Evolutionary conservation across 2,113 vertebrate genomes (phyloP).

Genomic region (Delphinapterus leucas): DNA sequence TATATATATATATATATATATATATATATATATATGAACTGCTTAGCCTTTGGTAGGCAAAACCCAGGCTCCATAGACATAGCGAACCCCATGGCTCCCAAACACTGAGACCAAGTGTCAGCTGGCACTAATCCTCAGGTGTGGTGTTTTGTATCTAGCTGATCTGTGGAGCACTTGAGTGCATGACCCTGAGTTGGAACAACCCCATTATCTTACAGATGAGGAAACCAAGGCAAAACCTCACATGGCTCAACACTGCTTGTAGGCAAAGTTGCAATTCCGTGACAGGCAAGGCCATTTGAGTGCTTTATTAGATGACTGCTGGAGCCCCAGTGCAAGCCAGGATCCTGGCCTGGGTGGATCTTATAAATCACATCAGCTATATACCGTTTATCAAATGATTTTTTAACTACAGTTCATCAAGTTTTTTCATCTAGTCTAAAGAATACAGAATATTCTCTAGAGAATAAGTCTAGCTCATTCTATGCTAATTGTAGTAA

Average conservation of each 20-base stretch:
- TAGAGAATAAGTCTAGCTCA: not conserved
- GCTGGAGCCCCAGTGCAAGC: not conserved
- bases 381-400: not conserved
- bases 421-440: not conserved
- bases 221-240: not conserved
- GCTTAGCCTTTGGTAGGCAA: not conserved
- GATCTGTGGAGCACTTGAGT: not conserved
- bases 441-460: constrained; percentile 22
- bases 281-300: not conserved
- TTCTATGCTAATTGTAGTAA: constrained; percentile 8
- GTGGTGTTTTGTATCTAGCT: not conserved
- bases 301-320: not conserved
- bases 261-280: not conserved
- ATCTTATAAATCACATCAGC: not conserved
- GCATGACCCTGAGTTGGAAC: not conserved
- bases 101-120: not conserved
- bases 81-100: not conserved
- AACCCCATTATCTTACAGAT: not conserved
- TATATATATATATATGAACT: not conserved
- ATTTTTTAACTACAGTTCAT: constrained; percentile 1
- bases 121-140: not conserved
- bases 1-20: no score
- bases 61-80: not conserved
- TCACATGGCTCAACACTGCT: not conserved
- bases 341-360: not conserved